These are phyloP conservation scores for Diachrysia chrysitis DNA, from an alignment of 2,888 invertebrate genomes.

Conservation along the genomic window DNA sequence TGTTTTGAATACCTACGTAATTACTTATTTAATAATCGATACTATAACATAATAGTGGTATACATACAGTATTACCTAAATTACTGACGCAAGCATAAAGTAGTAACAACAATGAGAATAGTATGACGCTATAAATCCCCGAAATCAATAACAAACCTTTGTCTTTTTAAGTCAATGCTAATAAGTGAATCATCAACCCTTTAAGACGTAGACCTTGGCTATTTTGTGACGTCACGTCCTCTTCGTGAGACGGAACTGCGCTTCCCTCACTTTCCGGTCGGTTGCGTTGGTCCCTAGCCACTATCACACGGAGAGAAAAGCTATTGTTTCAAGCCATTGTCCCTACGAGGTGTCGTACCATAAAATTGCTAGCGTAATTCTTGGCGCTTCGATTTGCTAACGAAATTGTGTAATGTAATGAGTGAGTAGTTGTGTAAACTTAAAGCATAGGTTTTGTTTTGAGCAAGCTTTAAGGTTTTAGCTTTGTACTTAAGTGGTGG, in stretches of 20 bases:
- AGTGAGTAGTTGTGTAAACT: constrained; percentile 3
- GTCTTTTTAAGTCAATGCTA: constrained; percentile 10
- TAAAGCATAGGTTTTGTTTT: constrained; percentile 16
- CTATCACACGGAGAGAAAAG: constrained; percentile 64
- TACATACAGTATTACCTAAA: background rate
- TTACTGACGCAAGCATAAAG: background rate
- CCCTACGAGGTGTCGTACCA: constrained; percentile 59
- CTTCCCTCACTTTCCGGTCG: constrained; percentile 79
- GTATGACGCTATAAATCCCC: background rate
- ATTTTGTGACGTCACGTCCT: constrained; percentile 65
- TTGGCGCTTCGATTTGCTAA: constrained; percentile 33
- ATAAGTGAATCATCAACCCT: constrained; percentile 49
- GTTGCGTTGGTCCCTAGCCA: constrained; percentile 68
- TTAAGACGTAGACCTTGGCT: constrained; percentile 48
- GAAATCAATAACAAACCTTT: constrained; percentile 9
- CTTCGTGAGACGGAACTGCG: constrained; percentile 77
- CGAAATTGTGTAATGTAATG: constrained; percentile 28
- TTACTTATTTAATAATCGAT: background rate
- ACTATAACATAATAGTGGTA: too few species aligned
- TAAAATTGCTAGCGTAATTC: constrained; percentile 50
- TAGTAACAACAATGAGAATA: background rate
- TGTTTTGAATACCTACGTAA: background rate
- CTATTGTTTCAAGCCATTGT: constrained; percentile 74
- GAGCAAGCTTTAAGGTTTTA: too few species aligned
- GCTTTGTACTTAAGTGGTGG: too few species aligned